Base-by-base conservation (phyloP, 2,888 invertebrate species). In the Agrochola circellaris region DNA sequence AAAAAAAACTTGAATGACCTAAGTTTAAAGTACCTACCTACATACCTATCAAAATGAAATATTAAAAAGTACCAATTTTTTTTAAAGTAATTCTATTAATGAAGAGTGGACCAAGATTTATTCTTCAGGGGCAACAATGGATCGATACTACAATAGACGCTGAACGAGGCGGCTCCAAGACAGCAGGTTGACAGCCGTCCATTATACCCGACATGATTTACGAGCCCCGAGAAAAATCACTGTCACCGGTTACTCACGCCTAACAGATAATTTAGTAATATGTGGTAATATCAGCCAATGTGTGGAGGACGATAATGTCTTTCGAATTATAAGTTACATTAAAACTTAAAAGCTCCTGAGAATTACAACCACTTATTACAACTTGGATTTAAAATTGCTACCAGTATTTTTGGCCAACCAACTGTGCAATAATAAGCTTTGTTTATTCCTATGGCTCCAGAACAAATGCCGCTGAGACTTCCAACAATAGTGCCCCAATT, bases 181-280 rank as follows among this genome's bases (percentile, higher is more conserved):
- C 90, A 88, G 82, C 88, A 87, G 87, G 89, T 90, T 92, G 92
- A 91, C 92, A 92, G 89, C 79, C 83, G 81, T 89, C 90, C 89
- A 91, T 92, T 91, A 91, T 90, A 85, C 81, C 60, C 62, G 81
- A 79, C 88, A 91, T 92, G 92, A 93, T 92, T 90, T 89, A 92
- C 89, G 91, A 87, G 81, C 84, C 65, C 58, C 75, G 74, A 79
- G 82, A 87, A 91, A 90, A 91, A 85, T 81, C 87, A 80, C 76
- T 82, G 82, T 85, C 87, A 83, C 77, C 51, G 64, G 48, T 77
- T 72, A 77, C 79, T 65, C 61, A 23, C 75, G 45, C 61, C 66
- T 73, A 62, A 62, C 62, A 66, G 73, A 84, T 84, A 82, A 81
- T 84, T 81, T 75, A 73, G 71, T 73, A 76, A 81, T 78, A 75